These are phyloP conservation scores for Melanotaenia pygmaea DNA, from an alignment of 2,797 vertebrate genomes.

Conservation along the genomic window DNA sequence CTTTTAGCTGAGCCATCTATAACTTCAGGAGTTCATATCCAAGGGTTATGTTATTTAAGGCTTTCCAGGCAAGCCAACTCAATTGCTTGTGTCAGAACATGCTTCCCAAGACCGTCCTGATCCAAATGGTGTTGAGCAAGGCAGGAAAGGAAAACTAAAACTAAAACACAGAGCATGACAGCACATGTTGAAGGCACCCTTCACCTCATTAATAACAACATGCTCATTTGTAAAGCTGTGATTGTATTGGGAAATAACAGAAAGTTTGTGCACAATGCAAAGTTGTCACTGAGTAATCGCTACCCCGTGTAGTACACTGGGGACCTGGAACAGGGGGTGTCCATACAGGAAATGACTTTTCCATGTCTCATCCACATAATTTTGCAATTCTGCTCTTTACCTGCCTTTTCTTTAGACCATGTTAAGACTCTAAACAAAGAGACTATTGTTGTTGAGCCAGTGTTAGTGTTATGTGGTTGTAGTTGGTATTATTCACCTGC, in stretches of 20 bases:
- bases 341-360: slow-evolving; percentile 37
- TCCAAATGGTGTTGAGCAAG: slow-evolving; percentile 55
- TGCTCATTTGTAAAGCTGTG: not conserved
- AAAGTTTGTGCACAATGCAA: not conserved
- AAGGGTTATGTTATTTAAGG: slow-evolving; percentile 49
- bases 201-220: not conserved
- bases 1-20: not conserved
- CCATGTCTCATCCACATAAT: not conserved
- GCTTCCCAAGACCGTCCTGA: slow-evolving; percentile 28
- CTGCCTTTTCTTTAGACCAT: slow-evolving; percentile 32
- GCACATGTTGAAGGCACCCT: slow-evolving; percentile 32
- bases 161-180: slow-evolving; percentile 25
- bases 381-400: slow-evolving; percentile 21
- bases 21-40: slow-evolving; percentile 25
- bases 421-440: slow-evolving; percentile 52
- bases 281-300: not conserved
- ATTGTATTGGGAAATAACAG: slow-evolving; percentile 12
- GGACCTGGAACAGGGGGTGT: slow-evolving; percentile 10
- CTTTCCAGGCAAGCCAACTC: slow-evolving; percentile 19
- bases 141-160: slow-evolving; percentile 9
- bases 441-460: slow-evolving; percentile 44
- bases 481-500: slow-evolving; percentile 51
- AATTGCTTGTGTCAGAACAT: slow-evolving; percentile 61
- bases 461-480: slow-evolving; percentile 26
- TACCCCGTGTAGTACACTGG: not conserved